Evolutionary conservation across 1,140 invertebrate genomes (phyloP).

Genomic region (Drosophila nasuta): DNA sequence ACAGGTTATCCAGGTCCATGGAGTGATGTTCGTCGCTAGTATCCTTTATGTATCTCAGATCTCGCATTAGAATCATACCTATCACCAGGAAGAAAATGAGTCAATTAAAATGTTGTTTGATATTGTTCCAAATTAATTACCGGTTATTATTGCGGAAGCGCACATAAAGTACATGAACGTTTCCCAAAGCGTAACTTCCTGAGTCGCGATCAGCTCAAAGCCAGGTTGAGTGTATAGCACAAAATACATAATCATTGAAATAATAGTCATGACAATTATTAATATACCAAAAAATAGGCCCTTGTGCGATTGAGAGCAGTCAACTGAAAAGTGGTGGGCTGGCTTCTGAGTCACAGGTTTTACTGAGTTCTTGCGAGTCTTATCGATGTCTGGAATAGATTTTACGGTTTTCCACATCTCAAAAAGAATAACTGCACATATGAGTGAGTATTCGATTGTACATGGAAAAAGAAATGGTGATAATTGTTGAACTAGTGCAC

Average conservation of each 20-base stretch:
- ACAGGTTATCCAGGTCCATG: slow-evolving; percentile 92
- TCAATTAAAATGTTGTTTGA: no score
- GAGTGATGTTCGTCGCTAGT: slow-evolving; percentile 86
- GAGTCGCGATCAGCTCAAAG: slow-evolving; percentile 89
- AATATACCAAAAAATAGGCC: slow-evolving; percentile 94
- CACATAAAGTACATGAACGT: slow-evolving; percentile 88
- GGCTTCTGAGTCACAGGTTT: slow-evolving; percentile 82
- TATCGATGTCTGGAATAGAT: slow-evolving; percentile 80
- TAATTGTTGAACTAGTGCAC: slow-evolving; percentile 91
- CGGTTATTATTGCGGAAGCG: slow-evolving; percentile 70
- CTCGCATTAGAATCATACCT: slow-evolving; percentile 88
- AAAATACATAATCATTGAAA: slow-evolving; percentile 96
- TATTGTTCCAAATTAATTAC: slow-evolving; percentile 25
- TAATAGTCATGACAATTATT: slow-evolving; percentile 93
- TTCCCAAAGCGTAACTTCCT: slow-evolving; percentile 92
- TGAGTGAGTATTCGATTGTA: slow-evolving; percentile 93
- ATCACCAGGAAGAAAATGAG: no score
- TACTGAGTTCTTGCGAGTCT: slow-evolving; percentile 71
- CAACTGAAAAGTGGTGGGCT: slow-evolving; percentile 93
- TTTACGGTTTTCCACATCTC: slow-evolving; percentile 92
- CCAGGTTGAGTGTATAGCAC: slow-evolving; percentile 90
- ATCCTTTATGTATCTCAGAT: slow-evolving; percentile 87
- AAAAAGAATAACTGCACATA: slow-evolving; percentile 93
- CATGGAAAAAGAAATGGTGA: slow-evolving; percentile 95
- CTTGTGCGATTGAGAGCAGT: slow-evolving; percentile 94